Evolutionary conservation across 2,113 vertebrate genomes (phyloP).

Genomic region (Butorides virescens): DNA sequence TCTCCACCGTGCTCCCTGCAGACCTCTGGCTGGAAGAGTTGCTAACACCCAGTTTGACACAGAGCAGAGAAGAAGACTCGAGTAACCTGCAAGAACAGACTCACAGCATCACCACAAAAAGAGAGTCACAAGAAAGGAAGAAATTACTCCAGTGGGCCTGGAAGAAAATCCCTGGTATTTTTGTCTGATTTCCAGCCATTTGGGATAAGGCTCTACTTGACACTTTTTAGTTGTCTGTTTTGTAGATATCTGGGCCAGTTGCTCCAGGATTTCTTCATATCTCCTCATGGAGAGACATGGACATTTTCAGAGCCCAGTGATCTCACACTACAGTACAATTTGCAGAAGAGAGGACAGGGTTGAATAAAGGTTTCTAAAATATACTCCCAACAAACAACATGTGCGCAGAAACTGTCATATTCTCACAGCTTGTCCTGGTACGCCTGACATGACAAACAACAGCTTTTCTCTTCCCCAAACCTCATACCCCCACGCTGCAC

Average conservation of each 20-base stretch:
- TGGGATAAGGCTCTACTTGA: not conserved
- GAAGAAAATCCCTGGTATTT: not conserved
- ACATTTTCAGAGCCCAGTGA: not conserved
- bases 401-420: not conserved
- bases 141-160: not conserved
- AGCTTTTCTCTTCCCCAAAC: not conserved
- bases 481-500: fast-evolving
- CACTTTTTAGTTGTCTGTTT: not conserved
- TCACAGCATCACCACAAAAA: fast-evolving
- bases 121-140: not conserved
- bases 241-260: not conserved
- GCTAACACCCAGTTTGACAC: fast-evolving
- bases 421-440: not conserved
- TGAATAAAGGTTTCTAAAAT: not conserved
- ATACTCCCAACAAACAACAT: not conserved
- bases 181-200: not conserved
- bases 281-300: not conserved
- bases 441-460: not conserved
- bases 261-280: not conserved
- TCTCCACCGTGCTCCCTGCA: not conserved
- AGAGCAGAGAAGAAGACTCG: fast-evolving
- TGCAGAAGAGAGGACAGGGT: not conserved
- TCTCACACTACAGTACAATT: not conserved
- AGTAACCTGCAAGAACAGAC: not conserved
- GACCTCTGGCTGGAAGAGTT: not conserved